phyloP scores from a whole-genome alignment of 2,888 invertebrate species.

The Chrysopilus asiliformis region DNA sequence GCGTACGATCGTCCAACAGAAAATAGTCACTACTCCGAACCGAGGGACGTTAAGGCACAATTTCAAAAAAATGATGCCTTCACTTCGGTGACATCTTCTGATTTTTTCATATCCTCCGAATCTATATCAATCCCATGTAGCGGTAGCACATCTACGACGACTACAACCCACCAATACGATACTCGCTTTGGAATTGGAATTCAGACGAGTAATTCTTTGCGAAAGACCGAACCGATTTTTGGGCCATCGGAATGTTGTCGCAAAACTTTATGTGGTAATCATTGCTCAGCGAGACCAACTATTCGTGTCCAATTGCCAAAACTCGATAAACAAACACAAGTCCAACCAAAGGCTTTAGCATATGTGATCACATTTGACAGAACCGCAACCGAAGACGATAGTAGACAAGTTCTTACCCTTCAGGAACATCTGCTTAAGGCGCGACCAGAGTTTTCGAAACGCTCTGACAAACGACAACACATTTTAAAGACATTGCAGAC shows the following conservation, averaged over 20 bases:
- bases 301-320: constrained; percentile 1
- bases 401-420: constrained; percentile 36
- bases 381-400: constrained; percentile 7
- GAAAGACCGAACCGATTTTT: constrained; percentile 19
- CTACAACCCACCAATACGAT: constrained; percentile 35
- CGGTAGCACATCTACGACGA: constrained; percentile 23
- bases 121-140: constrained; percentile 28
- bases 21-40: constrained; percentile 18
- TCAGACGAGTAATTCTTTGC: constrained; percentile 23
- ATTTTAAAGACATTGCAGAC: constrained; percentile 28
- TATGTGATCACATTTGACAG: constrained; percentile 28
- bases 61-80: constrained; percentile 9
- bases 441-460: constrained; percentile 53
- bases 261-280: not conserved
- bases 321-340: constrained; percentile 21
- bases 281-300: not conserved
- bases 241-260: constrained; percentile 10
- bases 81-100: constrained; percentile 13
- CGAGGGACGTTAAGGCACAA: constrained; percentile 7
- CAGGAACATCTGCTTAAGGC: constrained; percentile 57
- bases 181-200: constrained; percentile 19
- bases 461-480: constrained; percentile 34
- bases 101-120: constrained; percentile 31
- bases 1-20: constrained; percentile 2
- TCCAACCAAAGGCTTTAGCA: constrained; percentile 27